Conservation (phyloP, 2,797 vertebrate species). For the Myotis daubentonii region DNA sequence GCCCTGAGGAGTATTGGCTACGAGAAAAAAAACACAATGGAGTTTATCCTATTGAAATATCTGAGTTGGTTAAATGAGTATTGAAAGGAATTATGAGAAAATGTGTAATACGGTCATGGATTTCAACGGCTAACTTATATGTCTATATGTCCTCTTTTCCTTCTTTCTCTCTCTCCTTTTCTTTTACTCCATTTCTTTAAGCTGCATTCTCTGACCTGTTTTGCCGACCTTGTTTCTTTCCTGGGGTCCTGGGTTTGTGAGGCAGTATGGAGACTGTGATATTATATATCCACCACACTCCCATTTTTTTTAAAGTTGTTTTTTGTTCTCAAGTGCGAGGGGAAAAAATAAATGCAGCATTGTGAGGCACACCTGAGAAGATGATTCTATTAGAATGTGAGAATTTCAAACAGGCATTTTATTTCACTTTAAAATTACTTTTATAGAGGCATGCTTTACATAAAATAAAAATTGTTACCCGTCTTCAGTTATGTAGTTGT, state of each 20-base stretch:
- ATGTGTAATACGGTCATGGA: not conserved
- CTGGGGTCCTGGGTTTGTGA: not conserved
- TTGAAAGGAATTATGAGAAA: not conserved
- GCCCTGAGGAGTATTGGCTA: not conserved
- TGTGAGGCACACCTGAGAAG: not conserved
- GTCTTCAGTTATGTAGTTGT: not conserved
- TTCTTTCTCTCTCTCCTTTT: not conserved
- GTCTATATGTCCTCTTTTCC: not conserved
- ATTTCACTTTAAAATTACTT: not conserved
- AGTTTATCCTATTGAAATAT: conserved; percentile 1
- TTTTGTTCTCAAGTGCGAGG: not conserved
- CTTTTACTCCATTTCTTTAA: too few species aligned
- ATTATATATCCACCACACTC: not conserved
- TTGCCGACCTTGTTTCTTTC: too few species aligned
- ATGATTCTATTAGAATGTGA: not conserved
- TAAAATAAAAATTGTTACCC: not conserved
- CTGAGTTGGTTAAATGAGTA: not conserved
- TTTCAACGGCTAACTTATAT: not conserved
- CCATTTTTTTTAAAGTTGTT: not conserved
- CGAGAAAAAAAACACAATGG: not conserved
- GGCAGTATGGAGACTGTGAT: not conserved
- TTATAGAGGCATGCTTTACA: not conserved
- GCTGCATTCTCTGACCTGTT: not conserved
- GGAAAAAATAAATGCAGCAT: not conserved
- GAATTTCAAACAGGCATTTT: not conserved